Evolutionary conservation across 2,888 invertebrate genomes (phyloP), one percentile per base, ranked within the genome.

Genomic region (Drosophila nr. perissopoda): DNA sequence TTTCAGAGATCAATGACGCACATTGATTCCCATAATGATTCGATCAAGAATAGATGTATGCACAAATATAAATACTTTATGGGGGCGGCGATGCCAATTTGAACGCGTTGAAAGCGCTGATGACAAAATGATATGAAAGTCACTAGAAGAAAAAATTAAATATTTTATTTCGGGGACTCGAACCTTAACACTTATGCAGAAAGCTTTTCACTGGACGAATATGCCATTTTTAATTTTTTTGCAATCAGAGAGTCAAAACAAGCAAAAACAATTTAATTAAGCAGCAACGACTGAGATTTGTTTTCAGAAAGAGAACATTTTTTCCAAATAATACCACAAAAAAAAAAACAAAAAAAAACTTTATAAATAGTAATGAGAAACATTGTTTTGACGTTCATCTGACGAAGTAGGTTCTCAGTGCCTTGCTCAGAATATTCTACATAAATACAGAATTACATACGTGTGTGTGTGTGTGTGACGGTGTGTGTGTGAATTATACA

Each of bases 341-440:
- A 51, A 34, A 13, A 31, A 21, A 33, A 21, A 29, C 2, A 5
- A 29, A 29, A 29, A 25, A 42, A 53, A 62, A 59, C 63, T 52
- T 69, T 76, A 76, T 63, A 76, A 76, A 76, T 76, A 76, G 75
- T 76, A 76, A 72, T 76, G 76, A 66, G 71, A 63, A 76, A 76
- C 49, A 65, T 40, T 53, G 61, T 62, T 62, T 62, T 71, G 56
- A 57, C 63, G 74, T 62, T 31, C 57, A 64, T 53, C 53, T 40
- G 59, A 52, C 51, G 63, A 51, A 74, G 73, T 69, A 70, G 49
- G 52, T 58, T 62, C 58, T 48, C 71, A 72, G 54, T 53, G 58
- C 54, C 63, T 40, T 27, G 54, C 69, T 69, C 59, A 72, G 59
- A 36, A 59, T 58, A 67, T 36, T n/a, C 36, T 51, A 68, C 33